Conservation (phyloP, 2,113 vertebrate genomes). For the Zosterops borbonicus region DNA sequence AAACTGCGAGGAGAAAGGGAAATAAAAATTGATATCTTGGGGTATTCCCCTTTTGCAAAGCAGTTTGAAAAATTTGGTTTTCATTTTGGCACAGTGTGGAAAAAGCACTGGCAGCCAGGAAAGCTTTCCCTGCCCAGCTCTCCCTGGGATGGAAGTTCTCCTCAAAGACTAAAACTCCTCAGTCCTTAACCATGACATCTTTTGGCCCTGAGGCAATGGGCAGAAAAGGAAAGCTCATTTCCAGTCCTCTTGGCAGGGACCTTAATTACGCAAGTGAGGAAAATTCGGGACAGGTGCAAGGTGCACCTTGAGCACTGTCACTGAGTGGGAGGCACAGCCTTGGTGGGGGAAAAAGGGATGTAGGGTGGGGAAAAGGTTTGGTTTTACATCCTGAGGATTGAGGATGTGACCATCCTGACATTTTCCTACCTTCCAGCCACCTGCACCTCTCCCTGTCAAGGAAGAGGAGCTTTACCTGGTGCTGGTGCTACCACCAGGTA, state of each 20-base stretch:
- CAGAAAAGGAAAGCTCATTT: background rate
- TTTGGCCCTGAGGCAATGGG: background rate
- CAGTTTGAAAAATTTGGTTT: background rate
- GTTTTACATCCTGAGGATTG: background rate
- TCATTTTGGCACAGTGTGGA: background rate
- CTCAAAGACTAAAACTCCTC: background rate
- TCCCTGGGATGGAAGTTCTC: background rate
- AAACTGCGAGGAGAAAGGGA: accelerated
- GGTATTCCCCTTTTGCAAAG: background rate
- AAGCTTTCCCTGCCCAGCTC: background rate
- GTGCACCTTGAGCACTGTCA: background rate
- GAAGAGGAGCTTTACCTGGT: background rate
- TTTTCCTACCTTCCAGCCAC: background rate
- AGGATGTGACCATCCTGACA: background rate
- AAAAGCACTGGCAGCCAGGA: background rate
- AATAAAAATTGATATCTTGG: background rate
- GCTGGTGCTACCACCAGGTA: background rate
- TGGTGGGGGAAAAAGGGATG: background rate
- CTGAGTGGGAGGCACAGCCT: background rate
- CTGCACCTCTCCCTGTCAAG: background rate
- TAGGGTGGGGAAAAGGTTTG: background rate
- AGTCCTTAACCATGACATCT: background rate
- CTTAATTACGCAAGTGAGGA: background rate
- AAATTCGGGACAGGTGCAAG: background rate
- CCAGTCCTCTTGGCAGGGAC: background rate